Base-by-base conservation (phyloP, 2,888 invertebrate species). In the Criorhina ranunculi region DNA sequence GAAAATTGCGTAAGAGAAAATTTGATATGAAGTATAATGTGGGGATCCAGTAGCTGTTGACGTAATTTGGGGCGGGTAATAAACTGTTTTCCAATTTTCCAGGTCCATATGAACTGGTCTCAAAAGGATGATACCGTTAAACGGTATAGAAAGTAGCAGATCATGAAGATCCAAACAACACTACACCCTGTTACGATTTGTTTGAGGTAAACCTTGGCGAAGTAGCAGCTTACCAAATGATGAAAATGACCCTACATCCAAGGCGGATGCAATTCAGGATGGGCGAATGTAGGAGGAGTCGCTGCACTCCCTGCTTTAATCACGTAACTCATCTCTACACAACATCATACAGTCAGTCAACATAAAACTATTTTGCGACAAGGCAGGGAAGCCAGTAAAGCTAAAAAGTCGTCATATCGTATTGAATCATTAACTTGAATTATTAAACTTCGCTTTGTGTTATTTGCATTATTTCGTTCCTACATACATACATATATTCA, bases 231-330 rank as follows among this genome's bases (percentile, higher is more conserved):
- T n/a, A 37, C 37, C 37, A 37, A 37, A 37, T 4, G n/a, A 6
- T 5, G 15, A 42, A 15, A 12, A 1, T 5, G 51, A n/a, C 6
- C 19, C 8, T 6, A 29, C 51, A 51, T 51, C 29, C 29, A 29
- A 51, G 51, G 51, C 51, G 12, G 51, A 51, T 51, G 51, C 29
- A 51, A 8, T 15, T 31, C 53, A 53, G 53, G 53, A 12, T 31
- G 31, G 53, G 9, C 33, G 53, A 9, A 33, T 53, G 51, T 51
- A 51, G 51, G 24, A n/a, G n/a, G n/a, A n/a, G n/a, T n/a, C n/a
- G n/a, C n/a, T n/a, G n/a, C n/a, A n/a, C n/a, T n/a, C n/a, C n/a
- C n/a, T n/a, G n/a, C n/a, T n/a, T n/a, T n/a, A n/a, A n/a, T n/a
- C n/a, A n/a, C n/a, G n/a, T n/a, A n/a, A n/a, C n/a, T n/a, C n/a